Base-by-base conservation (phyloP, 2,888 invertebrate genomes). In the Torymus aiolomorphi region DNA sequence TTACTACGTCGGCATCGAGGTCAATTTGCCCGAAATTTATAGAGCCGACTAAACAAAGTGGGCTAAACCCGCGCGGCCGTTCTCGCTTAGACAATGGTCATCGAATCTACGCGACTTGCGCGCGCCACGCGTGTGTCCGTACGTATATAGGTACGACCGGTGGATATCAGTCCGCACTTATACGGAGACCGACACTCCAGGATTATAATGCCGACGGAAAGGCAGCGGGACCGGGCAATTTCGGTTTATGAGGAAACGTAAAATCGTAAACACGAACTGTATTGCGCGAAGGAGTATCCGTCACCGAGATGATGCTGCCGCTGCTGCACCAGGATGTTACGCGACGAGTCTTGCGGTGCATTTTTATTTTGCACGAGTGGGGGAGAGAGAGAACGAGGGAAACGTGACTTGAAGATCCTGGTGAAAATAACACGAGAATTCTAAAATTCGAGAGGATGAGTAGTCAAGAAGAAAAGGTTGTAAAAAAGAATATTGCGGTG, bases 191-290 rank as follows among this genome's bases (percentile, higher is more conserved):
- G 73, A 52, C 63, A 80, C 80, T 80, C 72, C 59, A 73, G 73
- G 67, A 74, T 72, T 69, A 76, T 76, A 76, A 73, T 69, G 69
- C 51, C 76, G 2, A 57, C 52, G 51, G 76, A 76, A 76, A 81
- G 59, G 54, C 78, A 75, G 61, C 76, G 63, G 61, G 75, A 83
- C 83, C 85, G 84, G 84, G 85, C 85, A 85, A 85, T 86, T 86
- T 84, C 84, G 76, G 82, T 87, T 87, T 87, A 87, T 84, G 86
- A 85, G 83, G 81, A 84, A 84, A 82, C 85, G 85, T 86, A 86
- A 87, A 87, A 86, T 86, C 86, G 85, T 86, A 85, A 86, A 87
- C 85, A 86, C 84, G 85, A 82, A 82, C 82, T 84, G 86, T 87
- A 86, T 62, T 79, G 74, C 79, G 66, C 83, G 82, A 84, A 86